phyloP scores from a whole-genome alignment of 2,888 invertebrate species.

The Tachina lurida region DNA sequence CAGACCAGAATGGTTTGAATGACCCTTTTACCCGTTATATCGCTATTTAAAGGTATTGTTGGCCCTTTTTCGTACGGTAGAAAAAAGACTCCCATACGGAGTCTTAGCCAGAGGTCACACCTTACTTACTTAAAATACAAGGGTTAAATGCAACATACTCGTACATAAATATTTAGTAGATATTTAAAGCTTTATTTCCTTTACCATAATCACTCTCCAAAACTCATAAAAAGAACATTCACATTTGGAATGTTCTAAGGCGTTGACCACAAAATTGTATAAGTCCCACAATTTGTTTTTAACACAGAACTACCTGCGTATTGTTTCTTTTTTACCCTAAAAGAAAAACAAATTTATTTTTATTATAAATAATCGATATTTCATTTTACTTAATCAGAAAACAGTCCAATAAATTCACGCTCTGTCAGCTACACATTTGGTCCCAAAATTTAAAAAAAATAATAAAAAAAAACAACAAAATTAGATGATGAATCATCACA shows the following conservation, averaged over 20 bases:
- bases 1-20: too few species aligned
- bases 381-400: constrained; percentile 1
- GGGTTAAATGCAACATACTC: too few species aligned
- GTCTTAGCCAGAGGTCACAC: too few species aligned
- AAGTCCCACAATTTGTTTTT: neutral
- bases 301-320: constrained; percentile 4
- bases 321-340: neutral
- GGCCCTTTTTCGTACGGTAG: too few species aligned
- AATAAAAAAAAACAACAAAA: neutral
- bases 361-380: constrained; percentile 9
- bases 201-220: neutral
- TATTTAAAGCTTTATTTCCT: neutral
- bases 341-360: constrained; percentile 1
- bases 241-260: neutral
- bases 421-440: constrained; percentile 25
- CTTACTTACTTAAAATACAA: too few species aligned
- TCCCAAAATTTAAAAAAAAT: neutral
- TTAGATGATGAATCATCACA: constrained; percentile 56
- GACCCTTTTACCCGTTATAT: too few species aligned
- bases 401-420: constrained; percentile 26
- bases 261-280: neutral
- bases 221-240: neutral
- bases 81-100: too few species aligned
- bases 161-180: too few species aligned
- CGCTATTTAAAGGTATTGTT: too few species aligned